Evolutionary conservation across 2,888 invertebrate species (phyloP).

Genomic region (Drosophila pegasa): DNA sequence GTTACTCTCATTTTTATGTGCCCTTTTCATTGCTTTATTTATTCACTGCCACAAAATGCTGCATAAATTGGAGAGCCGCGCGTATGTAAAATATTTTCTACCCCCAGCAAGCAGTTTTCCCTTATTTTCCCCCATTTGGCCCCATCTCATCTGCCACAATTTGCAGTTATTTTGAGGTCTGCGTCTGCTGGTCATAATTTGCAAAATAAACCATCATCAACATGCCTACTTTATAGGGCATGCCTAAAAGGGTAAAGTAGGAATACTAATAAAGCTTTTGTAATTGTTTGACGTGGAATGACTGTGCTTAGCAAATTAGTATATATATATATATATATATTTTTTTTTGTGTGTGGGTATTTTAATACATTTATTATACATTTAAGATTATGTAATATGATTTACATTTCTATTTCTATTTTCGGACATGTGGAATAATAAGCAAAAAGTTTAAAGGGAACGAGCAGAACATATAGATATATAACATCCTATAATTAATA

Average conservation of each 20-base stretch:
- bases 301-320: not conserved
- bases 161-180: constrained; percentile 8
- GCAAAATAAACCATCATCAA: constrained; percentile 13
- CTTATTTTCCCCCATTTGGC: not conserved
- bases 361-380: not conserved
- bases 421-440: not conserved
- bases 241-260: not conserved
- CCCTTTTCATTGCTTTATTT: constrained; percentile 26
- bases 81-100: constrained; percentile 33
- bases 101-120: constrained; percentile 7
- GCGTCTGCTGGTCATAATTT: constrained; percentile 22
- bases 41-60: constrained; percentile 27
- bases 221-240: constrained; percentile 11
- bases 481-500: too few relatives aligned
- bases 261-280: not conserved
- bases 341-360: too few relatives aligned
- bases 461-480: too few relatives aligned
- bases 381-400: not conserved
- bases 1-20: constrained; percentile 18
- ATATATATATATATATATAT: not conserved
- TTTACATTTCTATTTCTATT: not conserved
- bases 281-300: not conserved
- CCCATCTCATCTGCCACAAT: constrained; percentile 17
- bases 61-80: constrained; percentile 27
- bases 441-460: not conserved